Percentiles rank a stretch among this genome's conserved stretches.
Conservation (phyloP, 2,888 invertebrate genomes). For the Meteorus cinctellus region DNA sequence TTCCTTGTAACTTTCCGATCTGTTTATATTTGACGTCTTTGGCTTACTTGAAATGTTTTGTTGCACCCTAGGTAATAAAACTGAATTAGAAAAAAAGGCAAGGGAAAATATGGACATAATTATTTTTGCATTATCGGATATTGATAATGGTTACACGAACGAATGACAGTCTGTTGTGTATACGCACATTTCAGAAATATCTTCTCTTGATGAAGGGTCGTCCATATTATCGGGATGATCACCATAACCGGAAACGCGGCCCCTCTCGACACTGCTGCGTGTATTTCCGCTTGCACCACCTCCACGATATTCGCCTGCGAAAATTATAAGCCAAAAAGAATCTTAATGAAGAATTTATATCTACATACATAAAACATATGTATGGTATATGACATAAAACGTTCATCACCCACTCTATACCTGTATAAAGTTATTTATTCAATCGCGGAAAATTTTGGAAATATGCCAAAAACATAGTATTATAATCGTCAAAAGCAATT, state of each 20-base stretch:
- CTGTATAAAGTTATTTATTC: slow-evolving; percentile 15
- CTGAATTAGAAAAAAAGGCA: slow-evolving; percentile 35
- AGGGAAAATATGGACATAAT: slow-evolving; percentile 32
- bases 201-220: slow-evolving; percentile 70
- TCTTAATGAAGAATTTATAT: slow-evolving; percentile 9
- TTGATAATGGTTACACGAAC: too few relatives aligned
- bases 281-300: slow-evolving; percentile 67
- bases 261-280: slow-evolving; percentile 67
- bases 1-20: slow-evolving; percentile 85
- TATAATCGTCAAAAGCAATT: slow-evolving; percentile 20
- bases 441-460: slow-evolving; percentile 27
- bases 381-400: background rate
- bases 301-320: slow-evolving; percentile 72
- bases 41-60: slow-evolving; percentile 73
- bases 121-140: background rate
- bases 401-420: background rate
- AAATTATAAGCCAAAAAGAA: slow-evolving; percentile 40
- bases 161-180: background rate
- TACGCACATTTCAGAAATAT: slow-evolving; percentile 71
- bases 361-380: background rate
- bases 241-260: slow-evolving; percentile 67
- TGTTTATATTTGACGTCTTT: slow-evolving; percentile 75
- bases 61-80: slow-evolving; percentile 66
- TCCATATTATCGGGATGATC: slow-evolving; percentile 70
- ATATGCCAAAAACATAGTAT: slow-evolving; percentile 17